phyloP scores from a whole-genome alignment of 2,113 vertebrate species.

The Asarcornis scutulata region DNA sequence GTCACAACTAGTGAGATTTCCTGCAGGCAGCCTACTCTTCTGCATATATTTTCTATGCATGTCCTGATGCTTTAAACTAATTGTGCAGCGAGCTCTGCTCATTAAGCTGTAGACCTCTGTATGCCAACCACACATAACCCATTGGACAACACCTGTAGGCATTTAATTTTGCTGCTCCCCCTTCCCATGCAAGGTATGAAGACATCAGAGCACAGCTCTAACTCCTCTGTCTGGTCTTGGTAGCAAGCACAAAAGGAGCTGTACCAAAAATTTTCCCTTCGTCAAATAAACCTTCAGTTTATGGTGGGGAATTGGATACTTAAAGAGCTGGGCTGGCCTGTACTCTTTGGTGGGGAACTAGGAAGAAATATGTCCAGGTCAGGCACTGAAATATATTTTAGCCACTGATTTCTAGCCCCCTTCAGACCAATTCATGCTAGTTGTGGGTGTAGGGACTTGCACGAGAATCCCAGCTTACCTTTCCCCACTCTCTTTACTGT shows the following conservation, averaged over 20 bases:
- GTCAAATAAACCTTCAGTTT: not conserved
- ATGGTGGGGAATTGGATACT: not conserved
- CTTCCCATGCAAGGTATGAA: not conserved
- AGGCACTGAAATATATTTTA: not conserved
- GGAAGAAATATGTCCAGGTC: not conserved
- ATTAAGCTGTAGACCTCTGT: not conserved
- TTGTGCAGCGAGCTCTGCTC: not conserved
- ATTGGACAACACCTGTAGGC: not conserved
- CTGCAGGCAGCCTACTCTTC: not conserved
- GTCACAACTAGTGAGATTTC: conserved; percentile 7
- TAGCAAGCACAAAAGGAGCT: not conserved
- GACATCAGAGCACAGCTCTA: not conserved
- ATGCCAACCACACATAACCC: not conserved
- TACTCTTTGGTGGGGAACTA: not conserved
- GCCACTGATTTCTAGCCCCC: accelerated
- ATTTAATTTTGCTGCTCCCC: not conserved
- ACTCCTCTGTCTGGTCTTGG: not conserved
- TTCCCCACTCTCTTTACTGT: conserved; percentile 83
- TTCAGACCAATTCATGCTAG: not conserved
- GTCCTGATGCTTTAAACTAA: not conserved
- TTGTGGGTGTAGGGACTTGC: not conserved
- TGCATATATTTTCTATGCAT: not conserved
- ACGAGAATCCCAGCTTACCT: conserved; percentile 75
- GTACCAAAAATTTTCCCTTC: not conserved
- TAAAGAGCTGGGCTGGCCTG: not conserved